Evolutionary conservation across 64 coral and sea anemone genomes (phyloP).

Genomic region (Acropora yongei): DNA sequence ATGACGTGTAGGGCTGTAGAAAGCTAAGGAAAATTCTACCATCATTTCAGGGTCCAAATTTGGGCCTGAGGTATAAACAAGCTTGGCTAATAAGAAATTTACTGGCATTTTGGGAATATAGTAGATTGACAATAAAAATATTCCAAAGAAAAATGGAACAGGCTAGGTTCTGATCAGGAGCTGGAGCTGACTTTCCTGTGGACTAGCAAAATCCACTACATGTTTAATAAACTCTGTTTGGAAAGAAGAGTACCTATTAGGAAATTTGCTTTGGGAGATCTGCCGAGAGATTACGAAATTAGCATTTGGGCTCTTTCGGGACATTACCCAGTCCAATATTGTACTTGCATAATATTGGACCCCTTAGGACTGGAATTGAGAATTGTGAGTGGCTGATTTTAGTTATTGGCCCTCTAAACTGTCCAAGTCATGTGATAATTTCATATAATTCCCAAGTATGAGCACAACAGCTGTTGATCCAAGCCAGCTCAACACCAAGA

Average conservation of each 20-base stretch:
- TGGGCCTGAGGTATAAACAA: no score
- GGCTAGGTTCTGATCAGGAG: not conserved
- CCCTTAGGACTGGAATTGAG: not conserved
- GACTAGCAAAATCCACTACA: constrained; percentile 1
- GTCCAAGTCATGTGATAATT: no score
- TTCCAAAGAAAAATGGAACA: not conserved
- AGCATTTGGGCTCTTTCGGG: not conserved
- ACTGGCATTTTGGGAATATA: constrained; percentile 4
- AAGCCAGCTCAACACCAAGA: not conserved
- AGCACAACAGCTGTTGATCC: not conserved
- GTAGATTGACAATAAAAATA: not conserved
- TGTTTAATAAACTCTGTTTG: not conserved
- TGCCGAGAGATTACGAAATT: not conserved
- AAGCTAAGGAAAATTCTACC: no score
- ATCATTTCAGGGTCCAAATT: no score
- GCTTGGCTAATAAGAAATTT: not conserved
- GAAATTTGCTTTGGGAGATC: not conserved
- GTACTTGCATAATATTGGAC: not conserved
- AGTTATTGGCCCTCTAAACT: not conserved
- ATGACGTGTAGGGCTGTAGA: no score
- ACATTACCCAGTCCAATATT: not conserved
- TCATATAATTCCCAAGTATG: no score
- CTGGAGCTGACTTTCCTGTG: not conserved
- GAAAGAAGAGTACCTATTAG: not conserved
- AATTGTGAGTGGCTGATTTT: not conserved